Evolutionary conservation across 2,888 invertebrate species (phyloP), one percentile per base, ranked within the genome.

Genomic region (Spodoptera littoralis): DNA sequence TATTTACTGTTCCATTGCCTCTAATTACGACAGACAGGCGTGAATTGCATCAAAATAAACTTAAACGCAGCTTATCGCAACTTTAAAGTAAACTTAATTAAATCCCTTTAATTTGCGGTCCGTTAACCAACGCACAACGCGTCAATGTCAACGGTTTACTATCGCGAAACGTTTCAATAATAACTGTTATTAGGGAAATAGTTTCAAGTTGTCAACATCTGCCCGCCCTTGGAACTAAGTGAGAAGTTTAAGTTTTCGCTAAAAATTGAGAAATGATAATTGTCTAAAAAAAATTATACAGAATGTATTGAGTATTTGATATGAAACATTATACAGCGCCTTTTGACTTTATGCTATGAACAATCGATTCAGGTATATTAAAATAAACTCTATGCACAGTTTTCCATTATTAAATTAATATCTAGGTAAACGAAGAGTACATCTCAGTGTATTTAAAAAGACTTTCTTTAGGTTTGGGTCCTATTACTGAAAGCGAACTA

Each of bases 121-220:
- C 59, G 46, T 74, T 73, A 60, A 74, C 71, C 67, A 74, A 60
- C 67, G 63, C 73, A 18, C 67, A 73, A 60, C 67, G 60, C 72
- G 60, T 78, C 87, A 87, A 87, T 87, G 86, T 87, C 86, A 84
- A 63, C 60, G 64, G 69, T 71, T 81, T 75, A 68, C 49, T 60
- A 68, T 60, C 63, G 70, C 60, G 65, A 70, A 77, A 80, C 48
- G 51, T 53, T 30, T 36, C 0, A 65, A 62, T 81, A 74, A 86
- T 84, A 68, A 84, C 84, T 73, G 70, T 84, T 65, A 83, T 86
- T 82, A 85, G 0, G 48, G 48, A 63, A 84, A 87, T 83, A 76
- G 75, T 86, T 83, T 82, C 84, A 80, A 75, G 76, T 83, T 83
- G 79, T 22, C 80, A 71, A 66, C 70, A 70, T 59, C 50, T 67